Conservation (phyloP, 37 sponge, comb jelly and placozoan genomes). For the Spongia lamella region DNA sequence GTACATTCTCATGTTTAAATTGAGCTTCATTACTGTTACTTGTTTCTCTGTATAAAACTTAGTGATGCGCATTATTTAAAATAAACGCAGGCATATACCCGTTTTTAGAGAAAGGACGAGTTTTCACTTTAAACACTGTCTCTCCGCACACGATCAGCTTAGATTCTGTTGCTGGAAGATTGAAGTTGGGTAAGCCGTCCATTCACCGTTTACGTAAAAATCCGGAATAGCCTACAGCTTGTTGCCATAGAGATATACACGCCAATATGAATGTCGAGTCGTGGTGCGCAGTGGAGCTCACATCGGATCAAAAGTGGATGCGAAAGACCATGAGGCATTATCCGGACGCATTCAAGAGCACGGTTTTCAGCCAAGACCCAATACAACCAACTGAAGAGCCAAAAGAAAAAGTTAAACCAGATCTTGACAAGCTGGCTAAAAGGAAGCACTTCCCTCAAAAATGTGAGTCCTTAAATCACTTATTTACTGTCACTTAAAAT, state of each 20-base stretch:
- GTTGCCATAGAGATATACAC: slow-evolving; percentile 22
- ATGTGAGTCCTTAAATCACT: slow-evolving; percentile 28
- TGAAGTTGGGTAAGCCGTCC: slow-evolving; percentile 1
- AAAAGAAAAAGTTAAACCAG: slow-evolving; percentile 27
- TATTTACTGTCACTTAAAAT: not conserved
- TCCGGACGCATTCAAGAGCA: slow-evolving; percentile 61
- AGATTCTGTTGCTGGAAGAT: slow-evolving; percentile 47
- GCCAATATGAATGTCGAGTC: slow-evolving; percentile 79
- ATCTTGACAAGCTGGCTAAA: slow-evolving; percentile 34
- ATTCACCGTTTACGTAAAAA: not conserved
- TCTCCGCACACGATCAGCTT: slow-evolving; percentile 57
- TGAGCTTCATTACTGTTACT: too few species aligned
- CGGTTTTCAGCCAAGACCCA: slow-evolving; percentile 42
- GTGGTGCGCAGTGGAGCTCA: slow-evolving; percentile 87
- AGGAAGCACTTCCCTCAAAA: slow-evolving; percentile 68
- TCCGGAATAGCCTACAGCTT: too few species aligned
- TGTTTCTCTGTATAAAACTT: too few species aligned
- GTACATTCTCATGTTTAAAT: too few species aligned
- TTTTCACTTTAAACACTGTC: slow-evolving; percentile 58
- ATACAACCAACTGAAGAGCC: too few species aligned
- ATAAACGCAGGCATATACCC: too few species aligned
- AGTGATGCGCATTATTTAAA: too few species aligned
- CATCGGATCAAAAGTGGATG: slow-evolving; percentile 70
- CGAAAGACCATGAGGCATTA: slow-evolving; percentile 70
- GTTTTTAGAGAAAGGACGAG: too few species aligned